phyloP scores from a whole-genome alignment of 2,113 vertebrate genomes.

The Rana temporaria region DNA sequence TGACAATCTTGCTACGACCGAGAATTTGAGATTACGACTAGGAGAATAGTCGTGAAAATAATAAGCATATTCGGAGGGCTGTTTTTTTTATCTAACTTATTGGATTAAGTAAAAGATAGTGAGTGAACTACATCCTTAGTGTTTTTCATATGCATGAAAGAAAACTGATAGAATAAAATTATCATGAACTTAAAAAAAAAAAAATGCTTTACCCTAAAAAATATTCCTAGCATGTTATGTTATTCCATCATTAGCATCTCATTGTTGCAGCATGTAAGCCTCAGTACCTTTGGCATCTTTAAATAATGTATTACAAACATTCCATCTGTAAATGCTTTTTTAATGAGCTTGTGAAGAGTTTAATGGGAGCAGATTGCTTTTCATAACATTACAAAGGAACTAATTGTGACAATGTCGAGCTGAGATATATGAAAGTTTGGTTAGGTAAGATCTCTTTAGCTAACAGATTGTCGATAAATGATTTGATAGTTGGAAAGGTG shows the following conservation, averaged over 20 bases:
- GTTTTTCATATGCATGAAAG: no score
- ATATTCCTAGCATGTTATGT: neutral
- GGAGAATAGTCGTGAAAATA: no score
- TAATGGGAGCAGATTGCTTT: constrained; percentile 88
- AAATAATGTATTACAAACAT: constrained; percentile 88
- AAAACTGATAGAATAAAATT: no score
- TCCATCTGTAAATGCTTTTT: constrained; percentile 85
- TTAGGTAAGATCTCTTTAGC: constrained; percentile 70
- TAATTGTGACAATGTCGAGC: constrained; percentile 85
- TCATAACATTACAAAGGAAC: constrained; percentile 86
- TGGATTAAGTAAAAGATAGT: no score
- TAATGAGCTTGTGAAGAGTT: constrained; percentile 87
- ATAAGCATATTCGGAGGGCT: no score
- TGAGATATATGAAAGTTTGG: constrained; percentile 81
- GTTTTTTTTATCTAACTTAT: no score
- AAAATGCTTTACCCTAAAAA: no score
- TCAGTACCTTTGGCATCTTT: constrained; percentile 82
- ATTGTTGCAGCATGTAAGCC: constrained; percentile 68
- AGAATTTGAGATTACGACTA: no score
- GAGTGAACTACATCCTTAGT: no score
- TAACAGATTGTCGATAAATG: constrained; percentile 70
- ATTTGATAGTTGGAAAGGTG: constrained; percentile 72
- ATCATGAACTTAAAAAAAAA: no score
- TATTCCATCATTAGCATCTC: neutral
- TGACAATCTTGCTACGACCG: no score